These are phyloP conservation scores for Numenius arquata DNA, from an alignment of 2,113 vertebrate genomes.

Conservation along the genomic window DNA sequence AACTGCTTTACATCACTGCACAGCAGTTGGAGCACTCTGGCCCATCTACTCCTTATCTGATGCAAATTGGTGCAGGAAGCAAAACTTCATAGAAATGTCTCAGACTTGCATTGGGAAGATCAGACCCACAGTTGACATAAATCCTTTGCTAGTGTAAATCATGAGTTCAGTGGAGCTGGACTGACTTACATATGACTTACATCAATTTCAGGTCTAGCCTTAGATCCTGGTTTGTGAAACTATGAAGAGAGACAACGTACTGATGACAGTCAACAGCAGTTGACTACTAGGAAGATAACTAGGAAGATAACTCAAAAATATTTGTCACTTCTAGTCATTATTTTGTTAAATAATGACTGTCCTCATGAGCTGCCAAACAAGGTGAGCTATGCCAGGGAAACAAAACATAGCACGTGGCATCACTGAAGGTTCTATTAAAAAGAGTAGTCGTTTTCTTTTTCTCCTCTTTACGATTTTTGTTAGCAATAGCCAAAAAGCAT, in stretches of 20 bases:
- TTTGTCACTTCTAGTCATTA: neutral
- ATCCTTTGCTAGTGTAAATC: neutral
- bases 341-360: neutral
- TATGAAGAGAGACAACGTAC: neutral
- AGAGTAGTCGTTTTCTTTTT: neutral
- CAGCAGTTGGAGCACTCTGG: neutral
- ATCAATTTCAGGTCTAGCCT: neutral
- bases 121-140: neutral
- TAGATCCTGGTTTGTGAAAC: neutral
- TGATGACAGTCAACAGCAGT: neutral
- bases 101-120: neutral
- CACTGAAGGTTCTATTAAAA: neutral
- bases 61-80: conserved; percentile 6
- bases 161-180: neutral
- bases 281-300: neutral
- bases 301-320: neutral
- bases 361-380: neutral
- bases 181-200: neutral
- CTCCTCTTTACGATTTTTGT: neutral
- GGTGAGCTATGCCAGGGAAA: neutral
- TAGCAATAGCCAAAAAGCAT: neutral
- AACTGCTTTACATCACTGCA: neutral
- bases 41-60: neutral
- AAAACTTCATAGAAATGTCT: neutral
- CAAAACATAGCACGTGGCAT: neutral